Evolutionary conservation across 2,888 invertebrate genomes (phyloP).

Genomic region (Eupelmus urozonus): DNA sequence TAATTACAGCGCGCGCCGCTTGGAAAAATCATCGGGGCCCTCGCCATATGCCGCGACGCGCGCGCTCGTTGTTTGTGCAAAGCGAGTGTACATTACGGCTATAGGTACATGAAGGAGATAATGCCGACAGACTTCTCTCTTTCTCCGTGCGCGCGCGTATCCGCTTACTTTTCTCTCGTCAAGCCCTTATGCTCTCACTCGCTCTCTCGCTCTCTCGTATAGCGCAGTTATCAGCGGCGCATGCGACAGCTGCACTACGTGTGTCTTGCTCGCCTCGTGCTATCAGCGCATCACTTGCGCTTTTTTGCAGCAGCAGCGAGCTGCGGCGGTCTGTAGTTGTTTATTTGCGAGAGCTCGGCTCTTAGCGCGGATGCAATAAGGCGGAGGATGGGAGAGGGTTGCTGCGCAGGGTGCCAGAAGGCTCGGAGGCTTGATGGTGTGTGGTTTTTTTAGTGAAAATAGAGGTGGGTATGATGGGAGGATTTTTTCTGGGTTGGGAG

Average conservation of each 20-base stretch:
- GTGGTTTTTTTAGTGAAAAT: too few relatives aligned
- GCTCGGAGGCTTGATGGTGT: too few relatives aligned
- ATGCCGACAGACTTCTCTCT: constrained; percentile 51
- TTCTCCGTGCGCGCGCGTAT: constrained; percentile 13
- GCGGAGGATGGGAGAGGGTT: too few relatives aligned
- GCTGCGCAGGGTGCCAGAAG: too few relatives aligned
- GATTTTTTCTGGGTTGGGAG: too few relatives aligned
- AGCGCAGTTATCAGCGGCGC: constrained; percentile 66
- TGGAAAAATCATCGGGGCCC: constrained; percentile 71
- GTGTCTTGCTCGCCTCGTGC: constrained; percentile 54
- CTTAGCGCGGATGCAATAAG: too few relatives aligned
- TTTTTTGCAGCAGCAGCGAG: too few relatives aligned
- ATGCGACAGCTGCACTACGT: constrained; percentile 75
- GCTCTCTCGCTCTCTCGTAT: too few relatives aligned
- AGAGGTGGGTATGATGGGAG: too few relatives aligned
- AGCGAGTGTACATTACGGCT: constrained; percentile 13
- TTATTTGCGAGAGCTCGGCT: too few relatives aligned
- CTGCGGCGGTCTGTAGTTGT: not conserved
- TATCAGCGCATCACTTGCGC: constrained; percentile 69
- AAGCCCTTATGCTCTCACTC: constrained; percentile 40
- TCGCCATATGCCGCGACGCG: constrained; percentile 72
- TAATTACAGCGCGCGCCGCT: constrained; percentile 67
- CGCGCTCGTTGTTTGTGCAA: constrained; percentile 65
- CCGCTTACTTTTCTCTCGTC: constrained; percentile 20
- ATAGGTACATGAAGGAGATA: constrained; percentile 64